Conservation (phyloP, 2,888 invertebrate genomes). For the Sepioteuthis lessoniana region DNA sequence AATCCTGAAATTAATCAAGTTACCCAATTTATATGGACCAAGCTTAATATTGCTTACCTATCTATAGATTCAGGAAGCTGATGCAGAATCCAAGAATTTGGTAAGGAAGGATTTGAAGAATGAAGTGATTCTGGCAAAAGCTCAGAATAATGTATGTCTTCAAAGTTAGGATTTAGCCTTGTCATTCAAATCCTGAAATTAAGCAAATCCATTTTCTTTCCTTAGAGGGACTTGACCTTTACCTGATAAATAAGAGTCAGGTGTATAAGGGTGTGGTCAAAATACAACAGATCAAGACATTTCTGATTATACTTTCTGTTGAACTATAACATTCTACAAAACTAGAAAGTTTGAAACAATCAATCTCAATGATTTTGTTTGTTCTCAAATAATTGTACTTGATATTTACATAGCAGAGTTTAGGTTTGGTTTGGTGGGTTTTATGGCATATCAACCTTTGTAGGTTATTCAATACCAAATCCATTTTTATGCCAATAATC, state of each 20-base stretch:
- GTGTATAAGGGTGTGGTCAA: not conserved
- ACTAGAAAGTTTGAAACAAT: not conserved
- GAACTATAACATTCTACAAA: not conserved
- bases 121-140: not conserved
- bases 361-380: too few species aligned
- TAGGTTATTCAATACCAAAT: too few species aligned
- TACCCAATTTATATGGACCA: too few species aligned
- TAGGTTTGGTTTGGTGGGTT: too few species aligned
- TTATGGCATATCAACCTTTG: too few species aligned
- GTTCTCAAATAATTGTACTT: too few species aligned
- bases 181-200: not conserved
- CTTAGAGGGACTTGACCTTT: not conserved
- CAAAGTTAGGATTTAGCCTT: not conserved
- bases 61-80: too few species aligned
- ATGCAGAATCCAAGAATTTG: not conserved
- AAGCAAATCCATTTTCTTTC: not conserved
- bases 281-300: not conserved
- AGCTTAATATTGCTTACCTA: too few species aligned
- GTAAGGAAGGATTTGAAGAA: not conserved
- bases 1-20: not conserved
- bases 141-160: not conserved
- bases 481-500: too few species aligned
- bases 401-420: too few species aligned
- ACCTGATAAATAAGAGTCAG: not conserved
- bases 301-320: too few species aligned